Percentiles rank a stretch among this genome's conserved stretches.
phyloP scores from a whole-genome alignment of 2,113 vertebrate species.

The Stomatorhinus ivindoensis region DNA sequence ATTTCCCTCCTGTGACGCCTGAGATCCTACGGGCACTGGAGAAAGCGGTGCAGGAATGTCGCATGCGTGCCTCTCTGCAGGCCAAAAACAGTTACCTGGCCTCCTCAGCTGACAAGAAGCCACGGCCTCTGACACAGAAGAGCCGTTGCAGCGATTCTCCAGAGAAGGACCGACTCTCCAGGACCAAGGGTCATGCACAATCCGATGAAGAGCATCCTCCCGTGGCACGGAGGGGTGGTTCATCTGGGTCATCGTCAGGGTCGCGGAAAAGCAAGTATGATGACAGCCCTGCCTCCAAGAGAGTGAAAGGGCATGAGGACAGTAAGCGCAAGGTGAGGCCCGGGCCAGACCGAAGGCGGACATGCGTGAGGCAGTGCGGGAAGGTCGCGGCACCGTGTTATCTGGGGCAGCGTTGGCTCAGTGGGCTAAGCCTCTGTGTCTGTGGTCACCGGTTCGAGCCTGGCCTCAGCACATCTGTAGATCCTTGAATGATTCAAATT shows the following conservation, averaged over 20 bases:
- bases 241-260: conserved; percentile 29
- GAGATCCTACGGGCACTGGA: conserved; percentile 44
- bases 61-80: conserved; percentile 37
- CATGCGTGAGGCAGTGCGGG: no score
- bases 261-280: conserved; percentile 29
- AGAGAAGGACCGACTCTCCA: conserved; percentile 19
- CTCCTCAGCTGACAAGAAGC: background rate
- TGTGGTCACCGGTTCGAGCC: no score
- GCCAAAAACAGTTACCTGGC: conserved; percentile 5
- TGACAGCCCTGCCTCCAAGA: conserved; percentile 23
- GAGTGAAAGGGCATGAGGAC: conserved; percentile 22
- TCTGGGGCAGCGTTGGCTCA: no score
- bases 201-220: conserved; percentile 25
- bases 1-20: conserved; percentile 37
- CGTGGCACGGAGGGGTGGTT: conserved; percentile 31
- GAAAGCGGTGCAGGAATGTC: conserved; percentile 42
- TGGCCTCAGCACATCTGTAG: no score
- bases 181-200: conserved; percentile 3
- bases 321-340: conserved; percentile 28
- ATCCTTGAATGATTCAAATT: no score
- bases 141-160: conserved; percentile 12
- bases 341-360: no score
- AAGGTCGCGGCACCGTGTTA: no score
- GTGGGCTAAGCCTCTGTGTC: no score
- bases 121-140: background rate